These are phyloP conservation scores for Odocoileus hemionus DNA, from an alignment of 2,113 vertebrate species.

Conservation along the genomic window DNA sequence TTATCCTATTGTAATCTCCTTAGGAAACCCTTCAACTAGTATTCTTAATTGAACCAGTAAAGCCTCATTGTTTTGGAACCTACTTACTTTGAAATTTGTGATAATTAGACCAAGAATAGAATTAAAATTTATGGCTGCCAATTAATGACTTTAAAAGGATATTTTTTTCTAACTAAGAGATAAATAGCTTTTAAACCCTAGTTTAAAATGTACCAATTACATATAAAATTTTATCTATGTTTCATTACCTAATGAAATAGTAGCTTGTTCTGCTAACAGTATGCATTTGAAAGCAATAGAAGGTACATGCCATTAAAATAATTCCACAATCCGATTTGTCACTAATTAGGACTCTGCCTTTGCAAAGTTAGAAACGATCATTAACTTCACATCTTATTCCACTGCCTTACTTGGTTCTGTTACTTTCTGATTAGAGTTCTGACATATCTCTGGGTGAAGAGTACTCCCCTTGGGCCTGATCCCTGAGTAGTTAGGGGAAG, in stretches of 20 bases:
- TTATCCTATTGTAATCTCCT: background rate
- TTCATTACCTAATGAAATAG: slow-evolving; percentile 31
- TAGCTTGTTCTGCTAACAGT: slow-evolving; percentile 16
- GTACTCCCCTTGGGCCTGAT: background rate
- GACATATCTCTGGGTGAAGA: background rate
- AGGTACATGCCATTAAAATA: slow-evolving; percentile 29
- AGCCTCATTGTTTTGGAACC: slow-evolving; percentile 45
- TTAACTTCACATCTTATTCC: background rate
- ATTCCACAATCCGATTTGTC: background rate
- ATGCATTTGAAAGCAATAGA: background rate
- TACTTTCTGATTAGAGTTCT: background rate
- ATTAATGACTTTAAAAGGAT: slow-evolving; percentile 58
- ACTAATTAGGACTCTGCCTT: slow-evolving; percentile 18
- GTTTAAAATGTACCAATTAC: slow-evolving; percentile 44
- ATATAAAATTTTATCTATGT: slow-evolving; percentile 41
- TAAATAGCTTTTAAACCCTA: slow-evolving; percentile 53
- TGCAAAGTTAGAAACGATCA: background rate
- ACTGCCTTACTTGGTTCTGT: background rate
- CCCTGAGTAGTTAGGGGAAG: background rate
- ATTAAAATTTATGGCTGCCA: slow-evolving; percentile 59
- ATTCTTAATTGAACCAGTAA: slow-evolving; percentile 43
- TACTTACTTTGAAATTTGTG: slow-evolving; percentile 58
- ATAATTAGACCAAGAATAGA: slow-evolving; percentile 62
- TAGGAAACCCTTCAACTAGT: slow-evolving; percentile 5
- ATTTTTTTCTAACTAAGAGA: slow-evolving; percentile 40